Evolutionary conservation across 2,113 vertebrate species (phyloP), one percentile per base, ranked within the genome.

Genomic region (Lepidothrix coronata): DNA sequence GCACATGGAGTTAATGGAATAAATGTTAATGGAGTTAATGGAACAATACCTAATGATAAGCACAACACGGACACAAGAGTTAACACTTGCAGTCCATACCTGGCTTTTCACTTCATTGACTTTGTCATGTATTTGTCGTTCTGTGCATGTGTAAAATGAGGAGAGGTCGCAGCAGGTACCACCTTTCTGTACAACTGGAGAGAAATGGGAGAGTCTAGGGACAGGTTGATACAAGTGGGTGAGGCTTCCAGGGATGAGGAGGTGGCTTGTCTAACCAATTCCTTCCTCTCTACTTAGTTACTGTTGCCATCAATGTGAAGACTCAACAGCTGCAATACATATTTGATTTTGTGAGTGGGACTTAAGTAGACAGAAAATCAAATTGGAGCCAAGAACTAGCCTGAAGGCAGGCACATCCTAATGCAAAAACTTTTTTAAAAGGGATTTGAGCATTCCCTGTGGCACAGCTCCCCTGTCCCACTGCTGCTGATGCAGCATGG

Each of bases 321-420:
- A 84, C 39, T 28, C 52, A 92, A 65, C 28, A n/a, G 52, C 57
- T 78, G 76, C 74, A 57, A 46, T 87, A 72, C 33, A 5, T 54
- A 61, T 35, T 87, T 92, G 83, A 72, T 93, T 86, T 81, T 85
- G 71, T 76, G 91, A 82, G 71, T 39, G 33, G 41, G 48, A 58
- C 81, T 85, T 82, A 72, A 65, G 49, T 24, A 70, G 70, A 80
- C 24, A 88, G 87, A 85, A 94, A 79, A 94, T 89, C 44, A 91
- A 85, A 85, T 39, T 2, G 8, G 41, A 80, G 81, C 49, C 55
- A 61, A 83, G 74, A 94, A n/a, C 54, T 77, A 80, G 58, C 81
- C 85, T 68, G 62, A 75, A 81, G 87, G 66, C 66, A 87, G 66
- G 65, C 58, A 72, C 20, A n/a, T 82, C 54, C 66, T 78, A 61